Evolutionary conservation across 1,140 invertebrate genomes (phyloP).

Genomic region (Antheraea mylitta): DNA sequence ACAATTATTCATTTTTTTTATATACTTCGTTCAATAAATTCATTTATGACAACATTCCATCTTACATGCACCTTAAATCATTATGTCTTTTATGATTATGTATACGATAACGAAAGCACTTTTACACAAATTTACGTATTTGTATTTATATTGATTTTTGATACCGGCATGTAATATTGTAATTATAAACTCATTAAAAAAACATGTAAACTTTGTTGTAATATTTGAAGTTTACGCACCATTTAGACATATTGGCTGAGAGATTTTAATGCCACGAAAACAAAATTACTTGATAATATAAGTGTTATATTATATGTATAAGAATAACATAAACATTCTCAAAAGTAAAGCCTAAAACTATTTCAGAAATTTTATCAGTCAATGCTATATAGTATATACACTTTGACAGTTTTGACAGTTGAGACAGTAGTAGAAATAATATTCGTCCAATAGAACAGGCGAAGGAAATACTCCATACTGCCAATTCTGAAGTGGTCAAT

Average conservation of each 20-base stretch:
- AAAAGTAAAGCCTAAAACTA: slow-evolving; percentile 9
- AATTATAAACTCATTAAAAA: not conserved
- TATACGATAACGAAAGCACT: not conserved
- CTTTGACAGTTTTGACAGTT: not conserved
- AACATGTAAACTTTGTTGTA: not conserved
- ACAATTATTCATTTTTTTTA: not conserved
- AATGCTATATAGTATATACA: slow-evolving; percentile 3
- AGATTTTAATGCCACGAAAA: not conserved
- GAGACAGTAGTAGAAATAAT: too few species aligned
- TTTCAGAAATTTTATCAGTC: slow-evolving; percentile 17
- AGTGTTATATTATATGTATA: slow-evolving; percentile 10
- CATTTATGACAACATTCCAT: too few species aligned
- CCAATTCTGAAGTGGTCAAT: too few species aligned
- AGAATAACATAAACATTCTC: slow-evolving; percentile 5
- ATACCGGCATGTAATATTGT: not conserved
- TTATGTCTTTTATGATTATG: not conserved
- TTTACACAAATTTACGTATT: not conserved
- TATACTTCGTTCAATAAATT: too few species aligned
- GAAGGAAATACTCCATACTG: too few species aligned
- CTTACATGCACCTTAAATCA: too few species aligned
- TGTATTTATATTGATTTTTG: not conserved
- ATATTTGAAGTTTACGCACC: slow-evolving; percentile 37
- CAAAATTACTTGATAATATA: not conserved
- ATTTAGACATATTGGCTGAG: slow-evolving; percentile 58
- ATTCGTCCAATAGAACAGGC: too few species aligned